phyloP scores from a whole-genome alignment of 2,113 vertebrate genomes.

The Lathamus discolor region DNA sequence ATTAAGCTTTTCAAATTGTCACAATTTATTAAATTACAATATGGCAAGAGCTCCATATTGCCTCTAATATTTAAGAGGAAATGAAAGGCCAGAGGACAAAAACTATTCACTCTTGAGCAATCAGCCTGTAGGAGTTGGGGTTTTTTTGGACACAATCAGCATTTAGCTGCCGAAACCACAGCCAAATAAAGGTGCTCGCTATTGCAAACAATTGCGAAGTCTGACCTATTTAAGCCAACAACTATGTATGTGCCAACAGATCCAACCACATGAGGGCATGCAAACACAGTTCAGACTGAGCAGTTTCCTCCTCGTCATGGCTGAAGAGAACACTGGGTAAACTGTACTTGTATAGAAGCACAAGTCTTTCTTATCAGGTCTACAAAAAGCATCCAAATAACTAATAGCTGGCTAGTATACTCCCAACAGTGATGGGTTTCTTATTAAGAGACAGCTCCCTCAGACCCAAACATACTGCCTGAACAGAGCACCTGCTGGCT shows the following conservation, averaged over 20 bases:
- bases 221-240: background rate
- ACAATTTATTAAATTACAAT: background rate
- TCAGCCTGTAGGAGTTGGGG: background rate
- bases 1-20: background rate
- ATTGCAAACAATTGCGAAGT: background rate
- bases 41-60: background rate
- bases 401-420: background rate
- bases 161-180: background rate
- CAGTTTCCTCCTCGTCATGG: background rate
- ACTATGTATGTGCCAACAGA: background rate
- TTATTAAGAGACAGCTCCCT: background rate
- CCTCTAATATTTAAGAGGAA: background rate
- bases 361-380: background rate
- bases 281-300: background rate
- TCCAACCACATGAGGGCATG: constrained; percentile 21
- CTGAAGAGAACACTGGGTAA: background rate
- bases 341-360: background rate
- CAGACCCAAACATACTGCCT: background rate
- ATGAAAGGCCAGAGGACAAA: background rate
- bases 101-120: background rate
- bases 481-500: background rate
- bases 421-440: background rate
- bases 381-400: background rate
- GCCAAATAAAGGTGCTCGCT: background rate
- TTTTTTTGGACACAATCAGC: background rate